phyloP scores from a whole-genome alignment of 2,797 vertebrate genomes.

The Otus scops region DNA sequence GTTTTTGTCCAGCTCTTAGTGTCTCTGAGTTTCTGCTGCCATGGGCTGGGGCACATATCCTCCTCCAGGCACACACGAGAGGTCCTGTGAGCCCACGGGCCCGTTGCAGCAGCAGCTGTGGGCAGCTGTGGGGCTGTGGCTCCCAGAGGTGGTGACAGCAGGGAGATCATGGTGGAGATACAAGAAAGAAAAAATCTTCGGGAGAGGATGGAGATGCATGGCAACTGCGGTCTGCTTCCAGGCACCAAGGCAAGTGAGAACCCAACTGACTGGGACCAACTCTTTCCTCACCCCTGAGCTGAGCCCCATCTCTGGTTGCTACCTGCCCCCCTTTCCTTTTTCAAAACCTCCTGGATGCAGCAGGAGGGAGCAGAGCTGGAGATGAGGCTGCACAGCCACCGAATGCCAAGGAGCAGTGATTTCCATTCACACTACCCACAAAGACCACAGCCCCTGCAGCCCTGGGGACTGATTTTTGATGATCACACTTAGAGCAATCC shows the following conservation, averaged over 20 bases:
- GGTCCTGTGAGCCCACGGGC: fast-evolving
- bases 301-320: background rate
- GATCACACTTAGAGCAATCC: background rate
- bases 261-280: background rate
- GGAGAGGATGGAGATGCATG: background rate
- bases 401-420: background rate
- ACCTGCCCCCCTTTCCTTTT: background rate
- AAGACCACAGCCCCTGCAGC: background rate
- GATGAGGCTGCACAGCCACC: background rate
- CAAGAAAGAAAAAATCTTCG: background rate
- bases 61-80: background rate
- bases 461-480: background rate
- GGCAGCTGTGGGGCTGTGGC: background rate
- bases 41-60: background rate
- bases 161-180: fast-evolving
- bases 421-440: background rate
- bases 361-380: background rate
- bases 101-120: background rate
- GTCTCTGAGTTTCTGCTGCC: background rate
- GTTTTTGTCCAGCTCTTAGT: background rate
- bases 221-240: background rate
- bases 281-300: background rate
- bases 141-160: fast-evolving
- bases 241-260: background rate
- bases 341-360: background rate